Evolutionary conservation across 2,888 invertebrate genomes (phyloP).

Genomic region (Nysson spinosus): DNA sequence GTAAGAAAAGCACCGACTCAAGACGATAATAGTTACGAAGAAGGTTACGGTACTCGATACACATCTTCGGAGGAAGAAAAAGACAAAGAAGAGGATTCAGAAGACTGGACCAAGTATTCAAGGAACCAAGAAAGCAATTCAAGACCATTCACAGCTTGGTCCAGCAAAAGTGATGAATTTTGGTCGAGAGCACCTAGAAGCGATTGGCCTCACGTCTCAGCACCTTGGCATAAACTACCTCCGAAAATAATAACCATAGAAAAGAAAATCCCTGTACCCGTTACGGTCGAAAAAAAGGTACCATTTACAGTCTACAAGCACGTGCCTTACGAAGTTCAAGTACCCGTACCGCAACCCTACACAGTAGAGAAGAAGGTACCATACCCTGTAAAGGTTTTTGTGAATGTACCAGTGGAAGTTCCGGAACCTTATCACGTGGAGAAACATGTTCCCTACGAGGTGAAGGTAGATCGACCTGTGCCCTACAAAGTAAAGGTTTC

Average conservation of each 20-base stretch:
- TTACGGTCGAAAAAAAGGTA: constrained; percentile 83
- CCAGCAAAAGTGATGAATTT: background rate
- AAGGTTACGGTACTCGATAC: background rate
- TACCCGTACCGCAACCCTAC: constrained; percentile 81
- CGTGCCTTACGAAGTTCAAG: constrained; percentile 84
- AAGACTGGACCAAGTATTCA: constrained; percentile 23
- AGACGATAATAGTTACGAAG: constrained; percentile 19
- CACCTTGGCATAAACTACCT: constrained; percentile 19
- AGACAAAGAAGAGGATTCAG: constrained; percentile 26
- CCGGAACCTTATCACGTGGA: constrained; percentile 80
- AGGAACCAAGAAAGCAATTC: background rate
- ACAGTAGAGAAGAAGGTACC: constrained; percentile 82
- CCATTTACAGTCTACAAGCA: constrained; percentile 83
- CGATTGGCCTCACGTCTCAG: background rate
- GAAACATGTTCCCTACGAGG: constrained; percentile 67
- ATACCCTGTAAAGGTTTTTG: constrained; percentile 78
- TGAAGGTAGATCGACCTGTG: constrained; percentile 62
- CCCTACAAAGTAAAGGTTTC: constrained; percentile 72
- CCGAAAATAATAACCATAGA: constrained; percentile 40
- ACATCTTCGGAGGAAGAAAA: constrained; percentile 1
- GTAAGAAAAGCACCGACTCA: constrained; percentile 51
- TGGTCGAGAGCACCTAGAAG: constrained; percentile 37
- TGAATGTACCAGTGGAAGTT: constrained; percentile 57
- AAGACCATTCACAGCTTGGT: background rate
- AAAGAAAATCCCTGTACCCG: constrained; percentile 60